Base-by-base conservation (phyloP, 2,113 vertebrate species). In the Climacteris rufus region DNA sequence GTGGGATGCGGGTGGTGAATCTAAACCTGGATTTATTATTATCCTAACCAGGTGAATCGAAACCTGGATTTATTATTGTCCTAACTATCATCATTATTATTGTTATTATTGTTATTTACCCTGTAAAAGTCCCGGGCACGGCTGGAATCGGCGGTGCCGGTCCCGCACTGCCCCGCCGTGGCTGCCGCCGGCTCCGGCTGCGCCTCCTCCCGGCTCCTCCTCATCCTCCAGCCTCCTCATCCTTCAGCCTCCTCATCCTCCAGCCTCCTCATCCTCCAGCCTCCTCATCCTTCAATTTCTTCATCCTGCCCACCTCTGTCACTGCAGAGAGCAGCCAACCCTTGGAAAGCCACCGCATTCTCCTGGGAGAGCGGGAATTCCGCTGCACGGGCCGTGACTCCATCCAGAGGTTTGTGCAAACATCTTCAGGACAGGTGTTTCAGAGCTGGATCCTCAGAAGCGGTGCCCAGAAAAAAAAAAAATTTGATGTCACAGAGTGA, bases 341-440 rank as follows among this genome's bases (percentile, higher is more conserved):
- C 75, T 15, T 3, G 79, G 28, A 28, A 44, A 82, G 27, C 35
- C 11, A 3, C 14, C 17, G 27, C 5, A 2, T 47, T 37, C 19
- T 50, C 27, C 45, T 1, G n/a, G 65, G 57, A 21, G 3, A 30
- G 11, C 15, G 4, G 10, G 24, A 47, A 31, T 3, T 24, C 23
- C 2, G 0, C 5, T 8, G 68, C 47, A 5, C 3, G 2, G 59
- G 42, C 23, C 6, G 60, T 2, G 20, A 31, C 39, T 23, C 8
- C 77, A 14, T 18, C 49, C 90, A 39, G 95, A 7, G 33, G 87
- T 11, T 25, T 4, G 2, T 1, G 9, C 37, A 0, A 64, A 23
- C 7, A 5, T 1, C 71, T 42, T 4, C 1, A 5, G 61, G 57
- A 30, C 15, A 0, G 2, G 15, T 0, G 40, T 13, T 22, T 0